phyloP scores from a whole-genome alignment of 2,888 invertebrate species.

The Xylota segnis region DNA sequence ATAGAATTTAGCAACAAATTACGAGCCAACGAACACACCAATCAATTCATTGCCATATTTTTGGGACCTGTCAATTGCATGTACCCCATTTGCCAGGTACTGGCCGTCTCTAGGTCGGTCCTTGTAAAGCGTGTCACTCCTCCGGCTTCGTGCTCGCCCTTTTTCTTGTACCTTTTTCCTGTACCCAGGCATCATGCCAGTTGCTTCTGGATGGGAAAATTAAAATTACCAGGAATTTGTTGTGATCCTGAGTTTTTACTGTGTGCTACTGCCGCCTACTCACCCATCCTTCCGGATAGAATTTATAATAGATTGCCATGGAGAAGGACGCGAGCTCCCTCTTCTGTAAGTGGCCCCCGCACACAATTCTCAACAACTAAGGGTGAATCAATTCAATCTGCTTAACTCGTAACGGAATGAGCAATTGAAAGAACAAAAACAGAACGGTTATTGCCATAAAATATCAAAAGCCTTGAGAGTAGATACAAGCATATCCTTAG shows the following conservation, averaged over 20 bases:
- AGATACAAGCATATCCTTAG: not conserved
- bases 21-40: not conserved
- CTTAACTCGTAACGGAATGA: constrained; percentile 18
- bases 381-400: constrained; percentile 11
- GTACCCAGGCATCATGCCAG: constrained; percentile 18
- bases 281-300: constrained; percentile 2
- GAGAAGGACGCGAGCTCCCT: constrained; percentile 1
- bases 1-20: not conserved
- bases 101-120: not conserved
- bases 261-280: constrained; percentile 8
- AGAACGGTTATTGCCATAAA: constrained; percentile 14
- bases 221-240: not conserved
- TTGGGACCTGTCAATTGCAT: constrained; percentile 12
- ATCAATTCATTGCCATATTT: constrained; percentile 3
- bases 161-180: not conserved
- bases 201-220: constrained; percentile 4
- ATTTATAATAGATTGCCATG: constrained; percentile 17
- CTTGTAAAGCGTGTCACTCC: not conserved
- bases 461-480: not conserved
- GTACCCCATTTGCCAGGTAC: constrained; percentile 2
- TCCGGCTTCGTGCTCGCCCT: not conserved
- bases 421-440: not conserved
- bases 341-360: not conserved
- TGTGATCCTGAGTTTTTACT: not conserved
- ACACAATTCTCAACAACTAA: constrained; percentile 7